Evolutionary conservation across 2,113 vertebrate genomes (phyloP).

Genomic region (Oncorhynchus clarkii): DNA sequence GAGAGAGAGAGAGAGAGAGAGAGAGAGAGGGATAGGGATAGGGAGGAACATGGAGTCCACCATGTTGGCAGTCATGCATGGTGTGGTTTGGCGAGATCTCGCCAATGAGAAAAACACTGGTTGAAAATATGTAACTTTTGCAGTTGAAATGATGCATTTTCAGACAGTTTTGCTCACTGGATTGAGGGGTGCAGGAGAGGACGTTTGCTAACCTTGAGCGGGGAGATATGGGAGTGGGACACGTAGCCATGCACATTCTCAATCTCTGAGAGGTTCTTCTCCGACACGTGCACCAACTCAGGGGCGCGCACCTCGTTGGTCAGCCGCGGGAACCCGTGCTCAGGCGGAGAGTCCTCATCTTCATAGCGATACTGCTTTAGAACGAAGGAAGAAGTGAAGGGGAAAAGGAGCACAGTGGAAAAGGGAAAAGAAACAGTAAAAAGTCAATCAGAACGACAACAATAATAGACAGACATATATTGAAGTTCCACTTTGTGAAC

Average conservation of each 20-base stretch:
- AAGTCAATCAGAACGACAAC: background rate
- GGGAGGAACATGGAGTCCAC: background rate
- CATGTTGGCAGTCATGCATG: slow-evolving; percentile 33
- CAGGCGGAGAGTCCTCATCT: slow-evolving; percentile 85
- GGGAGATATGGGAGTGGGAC: slow-evolving; percentile 94
- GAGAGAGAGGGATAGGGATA: background rate
- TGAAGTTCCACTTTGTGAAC: background rate
- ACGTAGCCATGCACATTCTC: slow-evolving; percentile 97
- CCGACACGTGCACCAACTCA: slow-evolving; percentile 93
- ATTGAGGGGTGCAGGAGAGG: background rate
- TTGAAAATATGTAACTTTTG: background rate
- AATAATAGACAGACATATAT: background rate
- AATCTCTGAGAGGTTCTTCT: slow-evolving; percentile 96
- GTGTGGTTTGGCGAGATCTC: background rate
- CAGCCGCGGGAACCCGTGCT: slow-evolving; percentile 88
- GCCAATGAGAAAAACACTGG: too few species aligned
- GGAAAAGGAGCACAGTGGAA: background rate
- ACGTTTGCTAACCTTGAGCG: slow-evolving; percentile 84
- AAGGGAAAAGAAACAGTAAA: background rate
- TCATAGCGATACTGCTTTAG: slow-evolving; percentile 89
- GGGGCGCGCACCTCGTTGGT: slow-evolving; percentile 87
- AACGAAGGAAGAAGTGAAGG: background rate
- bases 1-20: background rate
- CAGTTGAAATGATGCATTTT: background rate
- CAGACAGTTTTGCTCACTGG: background rate